Evolutionary conservation across 2,113 vertebrate species (phyloP), one percentile per base, ranked within the genome.

Genomic region (Coracopsis vasa): DNA sequence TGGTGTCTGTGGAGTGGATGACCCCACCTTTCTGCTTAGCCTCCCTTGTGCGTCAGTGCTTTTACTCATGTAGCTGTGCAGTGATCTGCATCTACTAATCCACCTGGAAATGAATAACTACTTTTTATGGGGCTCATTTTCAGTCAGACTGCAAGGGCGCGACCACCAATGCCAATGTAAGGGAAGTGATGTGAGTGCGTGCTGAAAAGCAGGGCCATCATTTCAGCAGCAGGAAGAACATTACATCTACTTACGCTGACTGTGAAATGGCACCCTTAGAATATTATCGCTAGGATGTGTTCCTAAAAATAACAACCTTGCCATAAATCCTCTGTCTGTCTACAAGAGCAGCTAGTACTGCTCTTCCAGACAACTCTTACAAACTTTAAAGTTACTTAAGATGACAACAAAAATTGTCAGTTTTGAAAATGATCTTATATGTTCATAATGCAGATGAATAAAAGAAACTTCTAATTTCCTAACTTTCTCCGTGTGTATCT

Each of bases 61-160:
- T 31, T 72, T 66, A 50, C 24, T 56, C 44, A 27, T 6, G n/a
- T 41, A 88, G 85, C 29, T 0, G 0, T 0, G 0, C 48, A 45
- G 53, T 29, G 75, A 80, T 66, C 35, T 73, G 28, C 31, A 77
- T 13, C 75, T 0, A 2, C 41, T 48, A 75, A 88, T 33, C 28
- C 58, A 83, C 33, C 41, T 54, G 86, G 80, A 80, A 73, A 93
- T 18, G 16, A 81, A 4, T 24, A 92, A 33, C 51, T 65, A 4
- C 39, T 80, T 50, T 51, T 88, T 27, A 60, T 7, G 42, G 20
- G 28, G 24, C 16, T 69, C 31, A 31, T 53, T 86, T 86, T 65
- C 64, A 80, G 28, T 13, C 1, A 3, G 41, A 70, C 29, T 81
- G 42, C n/a, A 78, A 74, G 50, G 17, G 56, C 13, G 1, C 0